Evolutionary conservation across 2,888 invertebrate species (phyloP).

Genomic region (Watsonalla cultraria): DNA sequence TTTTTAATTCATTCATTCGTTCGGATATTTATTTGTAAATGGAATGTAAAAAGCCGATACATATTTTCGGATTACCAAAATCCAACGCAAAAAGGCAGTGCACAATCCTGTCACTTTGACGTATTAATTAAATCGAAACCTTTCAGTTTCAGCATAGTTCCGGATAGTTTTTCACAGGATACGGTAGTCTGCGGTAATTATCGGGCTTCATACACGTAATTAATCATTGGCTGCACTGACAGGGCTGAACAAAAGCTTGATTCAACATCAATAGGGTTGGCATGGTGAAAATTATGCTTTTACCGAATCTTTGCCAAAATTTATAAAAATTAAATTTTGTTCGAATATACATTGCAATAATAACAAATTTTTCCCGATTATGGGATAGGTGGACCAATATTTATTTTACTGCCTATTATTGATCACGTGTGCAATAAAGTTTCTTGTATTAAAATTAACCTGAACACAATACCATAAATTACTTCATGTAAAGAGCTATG

Average conservation of each 20-base stretch:
- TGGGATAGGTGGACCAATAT: too few relatives aligned
- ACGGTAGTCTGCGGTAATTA: slow-evolving; percentile 44
- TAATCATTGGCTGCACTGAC: slow-evolving; percentile 62
- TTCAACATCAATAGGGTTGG: slow-evolving; percentile 12
- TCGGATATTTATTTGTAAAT: too few relatives aligned
- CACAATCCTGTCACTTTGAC: slow-evolving; percentile 15
- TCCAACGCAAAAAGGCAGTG: slow-evolving; percentile 31
- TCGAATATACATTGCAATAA: too few relatives aligned
- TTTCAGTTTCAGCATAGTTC: slow-evolving; percentile 26
- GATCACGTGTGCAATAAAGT: too few relatives aligned
- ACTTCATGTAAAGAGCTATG: too few relatives aligned
- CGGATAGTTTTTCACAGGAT: slow-evolving; percentile 56
- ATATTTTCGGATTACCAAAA: slow-evolving; percentile 5
- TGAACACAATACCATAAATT: too few relatives aligned
- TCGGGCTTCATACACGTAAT: slow-evolving; percentile 66
- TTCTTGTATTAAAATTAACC: too few relatives aligned
- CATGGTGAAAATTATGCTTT: not conserved
- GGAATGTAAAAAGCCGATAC: too few relatives aligned
- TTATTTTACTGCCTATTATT: not conserved
- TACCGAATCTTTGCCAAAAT: too few relatives aligned
- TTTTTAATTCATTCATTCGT: too few relatives aligned
- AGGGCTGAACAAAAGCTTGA: slow-evolving; percentile 52
- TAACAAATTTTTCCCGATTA: too few relatives aligned
- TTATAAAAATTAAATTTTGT: too few relatives aligned
- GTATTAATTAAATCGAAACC: slow-evolving; percentile 46